Evolutionary conservation across 2,888 invertebrate species (phyloP).

Genomic region (Drepanosiphum platanoidis): DNA sequence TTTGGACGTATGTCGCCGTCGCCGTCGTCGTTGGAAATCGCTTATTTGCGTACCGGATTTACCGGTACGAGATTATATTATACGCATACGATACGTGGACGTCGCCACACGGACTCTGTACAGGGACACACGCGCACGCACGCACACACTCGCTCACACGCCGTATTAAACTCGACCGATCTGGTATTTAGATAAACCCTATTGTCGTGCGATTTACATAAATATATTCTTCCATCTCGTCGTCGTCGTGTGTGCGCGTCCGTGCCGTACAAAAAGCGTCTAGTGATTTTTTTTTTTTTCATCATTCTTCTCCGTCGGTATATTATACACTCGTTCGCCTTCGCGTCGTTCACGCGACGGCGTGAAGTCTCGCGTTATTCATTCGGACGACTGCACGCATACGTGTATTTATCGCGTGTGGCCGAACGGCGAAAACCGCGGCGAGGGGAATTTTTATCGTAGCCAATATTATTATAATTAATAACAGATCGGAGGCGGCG

Average conservation of each 20-base stretch:
- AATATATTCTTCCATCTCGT: not conserved
- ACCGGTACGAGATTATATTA: constrained; percentile 4
- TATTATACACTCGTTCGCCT: not conserved
- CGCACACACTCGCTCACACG: not conserved
- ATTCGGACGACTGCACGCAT: not conserved
- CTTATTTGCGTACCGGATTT: constrained; percentile 33
- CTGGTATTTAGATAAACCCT: constrained; percentile 19
- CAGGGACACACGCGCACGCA: not conserved
- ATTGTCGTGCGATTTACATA: constrained; percentile 17
- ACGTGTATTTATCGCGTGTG: not conserved
- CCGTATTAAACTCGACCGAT: constrained; percentile 3
- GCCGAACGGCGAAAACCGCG: not conserved
- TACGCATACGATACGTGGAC: not conserved
- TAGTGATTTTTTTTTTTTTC: not conserved
- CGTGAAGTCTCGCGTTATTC: not conserved
- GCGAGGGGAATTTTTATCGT: constrained; percentile 34
- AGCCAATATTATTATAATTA: constrained; percentile 45
- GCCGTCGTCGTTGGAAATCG: not conserved
- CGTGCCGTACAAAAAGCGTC: not conserved
- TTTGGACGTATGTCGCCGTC: not conserved
- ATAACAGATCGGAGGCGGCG: constrained; percentile 51
- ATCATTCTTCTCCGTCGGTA: not conserved
- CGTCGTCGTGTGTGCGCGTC: not conserved
- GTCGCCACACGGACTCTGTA: not conserved
- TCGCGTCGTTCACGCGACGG: not conserved